phyloP scores from a whole-genome alignment of 2,113 vertebrate genomes.

The Atherinomorus stipes region DNA sequence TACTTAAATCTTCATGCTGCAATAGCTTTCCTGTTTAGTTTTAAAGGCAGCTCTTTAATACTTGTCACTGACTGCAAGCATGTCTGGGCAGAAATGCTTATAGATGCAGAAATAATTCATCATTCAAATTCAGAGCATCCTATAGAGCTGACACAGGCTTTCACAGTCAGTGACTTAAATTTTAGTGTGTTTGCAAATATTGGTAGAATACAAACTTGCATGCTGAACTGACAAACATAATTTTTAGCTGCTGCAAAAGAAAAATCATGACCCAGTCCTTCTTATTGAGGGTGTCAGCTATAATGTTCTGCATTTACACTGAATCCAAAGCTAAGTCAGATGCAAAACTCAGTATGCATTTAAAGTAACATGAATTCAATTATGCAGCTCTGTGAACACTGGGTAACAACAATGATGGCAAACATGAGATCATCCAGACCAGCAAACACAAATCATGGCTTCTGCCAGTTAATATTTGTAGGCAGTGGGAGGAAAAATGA shows the following conservation, averaged over 20 bases:
- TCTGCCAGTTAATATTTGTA: constrained; percentile 47
- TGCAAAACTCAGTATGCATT: constrained; percentile 24
- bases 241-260: constrained; percentile 1
- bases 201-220: neutral
- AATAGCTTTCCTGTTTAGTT: neutral
- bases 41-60: neutral
- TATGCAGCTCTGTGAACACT: constrained; percentile 41
- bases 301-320: neutral
- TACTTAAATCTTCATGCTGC: too few relatives aligned
- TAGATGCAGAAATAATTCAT: constrained; percentile 5
- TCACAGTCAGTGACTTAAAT: neutral
- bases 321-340: constrained; percentile 6
- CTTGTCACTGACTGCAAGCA: neutral
- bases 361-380: constrained; percentile 39
- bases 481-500: constrained; percentile 24
- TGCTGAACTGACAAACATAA: neutral
- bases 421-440: constrained; percentile 42
- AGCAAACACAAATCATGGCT: constrained; percentile 47
- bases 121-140: neutral
- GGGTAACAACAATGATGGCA: constrained; percentile 36
- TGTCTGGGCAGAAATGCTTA: neutral
- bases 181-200: neutral
- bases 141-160: neutral
- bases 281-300: constrained; percentile 1
- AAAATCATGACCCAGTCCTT: neutral